Evolutionary conservation across 1,140 invertebrate genomes (phyloP).

Genomic region (Ostrea denselamellosa): DNA sequence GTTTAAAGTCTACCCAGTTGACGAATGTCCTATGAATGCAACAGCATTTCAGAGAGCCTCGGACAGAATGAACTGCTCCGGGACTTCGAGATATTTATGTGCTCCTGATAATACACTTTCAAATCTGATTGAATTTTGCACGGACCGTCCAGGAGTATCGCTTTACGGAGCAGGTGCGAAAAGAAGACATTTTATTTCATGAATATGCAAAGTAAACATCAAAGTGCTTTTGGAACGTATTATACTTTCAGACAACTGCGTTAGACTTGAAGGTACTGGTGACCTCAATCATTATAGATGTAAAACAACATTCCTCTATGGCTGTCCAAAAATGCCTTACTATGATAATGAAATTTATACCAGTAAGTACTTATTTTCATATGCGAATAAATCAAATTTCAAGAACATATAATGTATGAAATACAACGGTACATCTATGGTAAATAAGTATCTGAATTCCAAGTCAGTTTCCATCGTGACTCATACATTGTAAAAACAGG

Average conservation of each 20-base stretch:
- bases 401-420: no score
- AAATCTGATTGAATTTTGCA: background rate
- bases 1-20: background rate
- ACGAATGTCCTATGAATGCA: background rate
- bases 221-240: no score
- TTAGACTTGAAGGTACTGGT: background rate
- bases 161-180: background rate
- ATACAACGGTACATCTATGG: no score
- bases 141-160: background rate
- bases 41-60: background rate
- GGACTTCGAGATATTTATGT: background rate
- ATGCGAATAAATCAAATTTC: no score
- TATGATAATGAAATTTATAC: background rate
- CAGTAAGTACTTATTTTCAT: no score
- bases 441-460: no score
- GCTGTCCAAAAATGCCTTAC: background rate
- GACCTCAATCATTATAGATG: background rate
- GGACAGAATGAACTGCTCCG: background rate
- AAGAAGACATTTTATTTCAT: background rate
- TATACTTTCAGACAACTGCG: background rate
- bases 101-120: background rate
- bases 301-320: background rate
- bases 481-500: no score
- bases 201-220: no score
- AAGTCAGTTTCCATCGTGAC: no score